Evolutionary conservation across 1,140 invertebrate species (phyloP), one percentile per base, ranked within the genome.

Genomic region (Philopotamus ludificatus): DNA sequence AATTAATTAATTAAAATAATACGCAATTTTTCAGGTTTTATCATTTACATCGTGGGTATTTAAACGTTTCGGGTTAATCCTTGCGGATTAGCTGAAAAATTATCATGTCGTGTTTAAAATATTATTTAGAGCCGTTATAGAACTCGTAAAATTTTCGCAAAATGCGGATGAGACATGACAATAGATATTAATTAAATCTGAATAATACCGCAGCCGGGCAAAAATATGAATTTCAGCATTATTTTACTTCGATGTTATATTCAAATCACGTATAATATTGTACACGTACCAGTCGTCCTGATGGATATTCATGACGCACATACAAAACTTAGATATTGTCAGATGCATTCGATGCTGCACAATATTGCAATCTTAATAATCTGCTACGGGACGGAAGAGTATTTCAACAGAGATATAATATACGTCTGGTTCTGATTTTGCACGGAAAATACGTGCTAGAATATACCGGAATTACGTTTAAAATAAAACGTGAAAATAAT

Each of bases 251-350:
- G 4, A 34, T 34, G 28, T 34, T 34, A 34, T 12, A 34, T 57
- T 57, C 54, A 16, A 1, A 7, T 12, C 54, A 57, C 54, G 54
- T 57, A 57, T 21, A 57, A 57, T 28, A 57, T 57, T 57, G 39
- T 57, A 42, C 26, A 22, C 50, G 20, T 23, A 15, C 23, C 23
- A 53, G 18, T 53, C 44, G 15, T 4, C 8, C 4, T 16, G 9
- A 15, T 45, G 28, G 12, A 12, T 12, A 34, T 34, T 34, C 28
- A 34, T 7, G 12, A 12, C 28, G 28, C 12, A 34, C 12, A 34
- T n/a, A n/a, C n/a, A n/a, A n/a, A n/a, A n/a, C n/a, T n/a, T n/a
- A n/a, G n/a, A n/a, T n/a, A n/a, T n/a, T n/a, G n/a, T n/a, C n/a
- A n/a, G n/a, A n/a, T n/a, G n/a, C n/a, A n/a, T n/a, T n/a, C n/a